Percentiles rank a stretch among this genome's conserved stretches.
Conservation (phyloP, 2,113 vertebrate species). For the Notiomystis cincta region DNA sequence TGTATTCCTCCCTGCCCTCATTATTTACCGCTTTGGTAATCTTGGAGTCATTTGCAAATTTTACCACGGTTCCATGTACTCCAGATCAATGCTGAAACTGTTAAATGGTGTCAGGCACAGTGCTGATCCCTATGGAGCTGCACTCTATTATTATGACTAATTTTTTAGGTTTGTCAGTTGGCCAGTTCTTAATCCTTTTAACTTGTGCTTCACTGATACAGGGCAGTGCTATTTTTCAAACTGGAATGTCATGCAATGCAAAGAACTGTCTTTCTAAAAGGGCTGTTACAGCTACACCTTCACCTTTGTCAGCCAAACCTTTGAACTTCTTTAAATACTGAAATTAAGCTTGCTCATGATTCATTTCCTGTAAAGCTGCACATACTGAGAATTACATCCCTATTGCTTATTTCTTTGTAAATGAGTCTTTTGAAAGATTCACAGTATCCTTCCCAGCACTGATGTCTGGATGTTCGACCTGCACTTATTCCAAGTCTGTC, state of each 20-base stretch:
- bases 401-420: neutral
- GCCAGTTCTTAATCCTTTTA: conserved; percentile 32
- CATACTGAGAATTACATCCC: neutral
- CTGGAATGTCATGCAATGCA: neutral
- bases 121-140: conserved; percentile 9
- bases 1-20: neutral
- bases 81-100: conserved; percentile 24
- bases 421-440: neutral
- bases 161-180: conserved; percentile 43
- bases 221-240: conserved; percentile 1
- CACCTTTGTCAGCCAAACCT: neutral
- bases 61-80: neutral
- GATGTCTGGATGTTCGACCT: neutral
- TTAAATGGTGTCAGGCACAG: conserved; percentile 43
- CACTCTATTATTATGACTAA: conserved; percentile 39
- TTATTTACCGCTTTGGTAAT: conserved; percentile 16
- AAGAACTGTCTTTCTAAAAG: conserved; percentile 2
- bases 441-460: neutral
- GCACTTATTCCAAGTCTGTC: neutral
- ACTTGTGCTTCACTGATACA: conserved; percentile 3
- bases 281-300: neutral
- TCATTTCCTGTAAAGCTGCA: neutral
- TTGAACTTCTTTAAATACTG: neutral
- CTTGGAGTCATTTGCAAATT: conserved; percentile 30
- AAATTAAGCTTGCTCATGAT: neutral